phyloP scores from a whole-genome alignment of 2,797 vertebrate species.

The Psittacula echo region DNA sequence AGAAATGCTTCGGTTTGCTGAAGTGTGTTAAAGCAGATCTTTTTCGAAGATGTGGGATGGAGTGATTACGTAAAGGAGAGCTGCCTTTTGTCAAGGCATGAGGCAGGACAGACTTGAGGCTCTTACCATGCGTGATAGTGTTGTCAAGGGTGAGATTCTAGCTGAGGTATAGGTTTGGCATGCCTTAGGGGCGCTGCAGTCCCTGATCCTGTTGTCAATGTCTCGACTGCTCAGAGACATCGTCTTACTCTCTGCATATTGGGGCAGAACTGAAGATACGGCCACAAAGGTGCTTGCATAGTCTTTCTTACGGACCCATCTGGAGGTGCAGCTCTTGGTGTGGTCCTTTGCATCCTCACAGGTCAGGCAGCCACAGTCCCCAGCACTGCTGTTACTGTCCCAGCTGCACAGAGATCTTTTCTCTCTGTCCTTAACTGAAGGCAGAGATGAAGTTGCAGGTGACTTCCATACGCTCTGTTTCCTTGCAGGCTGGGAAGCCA shows the following conservation, averaged over 20 bases:
- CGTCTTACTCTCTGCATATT: background rate
- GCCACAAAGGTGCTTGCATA: background rate
- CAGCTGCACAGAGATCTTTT: background rate
- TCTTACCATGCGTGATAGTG: rapidly evolving
- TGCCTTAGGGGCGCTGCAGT: background rate
- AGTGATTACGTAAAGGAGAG: background rate
- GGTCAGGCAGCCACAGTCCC: background rate
- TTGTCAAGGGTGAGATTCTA: background rate
- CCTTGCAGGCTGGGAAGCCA: background rate
- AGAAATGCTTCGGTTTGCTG: background rate
- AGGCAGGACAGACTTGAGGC: background rate
- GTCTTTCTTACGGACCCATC: background rate
- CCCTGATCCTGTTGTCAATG: background rate
- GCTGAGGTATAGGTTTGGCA: background rate
- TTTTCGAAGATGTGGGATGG: background rate
- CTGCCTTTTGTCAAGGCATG: background rate
- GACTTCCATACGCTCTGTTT: background rate
- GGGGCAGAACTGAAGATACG: background rate
- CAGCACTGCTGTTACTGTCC: background rate
- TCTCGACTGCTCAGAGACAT: background rate
- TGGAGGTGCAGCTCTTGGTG: background rate
- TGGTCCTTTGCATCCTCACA: background rate
- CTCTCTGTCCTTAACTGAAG: background rate
- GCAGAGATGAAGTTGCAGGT: background rate
- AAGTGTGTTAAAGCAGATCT: background rate